These are phyloP conservation scores for Cheilosia grossa DNA, from an alignment of 2,888 invertebrate genomes.

Conservation along the genomic window DNA sequence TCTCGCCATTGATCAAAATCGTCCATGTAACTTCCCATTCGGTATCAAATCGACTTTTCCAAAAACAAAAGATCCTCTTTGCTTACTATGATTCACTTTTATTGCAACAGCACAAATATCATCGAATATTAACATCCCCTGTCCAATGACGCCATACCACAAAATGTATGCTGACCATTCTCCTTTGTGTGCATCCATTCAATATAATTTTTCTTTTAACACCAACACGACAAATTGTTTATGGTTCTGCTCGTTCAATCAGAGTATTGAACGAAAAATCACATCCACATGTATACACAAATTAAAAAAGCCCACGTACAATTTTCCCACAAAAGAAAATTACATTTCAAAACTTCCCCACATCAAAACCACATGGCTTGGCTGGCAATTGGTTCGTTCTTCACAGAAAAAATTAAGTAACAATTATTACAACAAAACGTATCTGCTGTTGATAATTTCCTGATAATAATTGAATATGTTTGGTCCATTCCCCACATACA, in stretches of 20 bases:
- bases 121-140: not conserved
- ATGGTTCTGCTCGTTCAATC: conserved; percentile 12
- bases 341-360: conserved; percentile 8
- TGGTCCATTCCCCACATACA: conserved; percentile 13
- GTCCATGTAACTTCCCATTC: too few relatives aligned
- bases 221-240: conserved; percentile 35
- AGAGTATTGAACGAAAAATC: not conserved
- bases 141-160: conserved; percentile 9
- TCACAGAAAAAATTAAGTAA: conserved; percentile 2
- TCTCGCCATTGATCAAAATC: too few relatives aligned
- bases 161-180: not conserved
- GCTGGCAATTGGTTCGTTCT: not conserved
- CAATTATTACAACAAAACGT: not conserved
- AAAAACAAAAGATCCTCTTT: too few relatives aligned
- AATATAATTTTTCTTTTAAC: not conserved
- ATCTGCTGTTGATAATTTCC: conserved; percentile 42
- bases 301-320: conserved; percentile 16
- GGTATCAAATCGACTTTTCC: too few relatives aligned
- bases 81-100: too few relatives aligned
- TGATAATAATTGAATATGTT: conserved; percentile 54
- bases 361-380: conserved; percentile 31
- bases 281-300: not conserved
- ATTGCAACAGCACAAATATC: not conserved
- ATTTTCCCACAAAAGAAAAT: conserved; percentile 34
- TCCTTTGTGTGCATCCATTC: not conserved